phyloP scores from a whole-genome alignment of 2,888 invertebrate species.

The Xylota sylvarum region DNA sequence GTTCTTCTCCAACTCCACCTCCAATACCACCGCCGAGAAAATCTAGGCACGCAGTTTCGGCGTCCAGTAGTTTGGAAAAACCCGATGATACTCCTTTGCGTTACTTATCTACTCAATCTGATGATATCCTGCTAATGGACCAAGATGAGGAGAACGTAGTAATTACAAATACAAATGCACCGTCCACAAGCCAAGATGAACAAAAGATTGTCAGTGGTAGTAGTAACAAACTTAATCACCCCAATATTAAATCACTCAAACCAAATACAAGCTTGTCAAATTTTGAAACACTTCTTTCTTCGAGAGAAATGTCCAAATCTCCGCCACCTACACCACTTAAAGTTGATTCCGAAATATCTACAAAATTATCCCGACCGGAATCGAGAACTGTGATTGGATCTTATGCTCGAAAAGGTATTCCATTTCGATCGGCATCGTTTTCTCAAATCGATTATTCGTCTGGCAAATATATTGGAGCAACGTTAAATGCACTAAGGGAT shows the following conservation, averaged over 20 bases:
- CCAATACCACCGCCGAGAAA: constrained; percentile 87
- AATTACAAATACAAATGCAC: not conserved
- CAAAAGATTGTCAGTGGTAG: constrained; percentile 34
- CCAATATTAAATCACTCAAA: constrained; percentile 78
- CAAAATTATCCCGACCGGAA: constrained; percentile 86
- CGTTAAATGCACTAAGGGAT: constrained; percentile 83
- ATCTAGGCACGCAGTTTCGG: constrained; percentile 83
- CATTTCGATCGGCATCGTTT: constrained; percentile 94
- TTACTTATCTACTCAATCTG: constrained; percentile 72
- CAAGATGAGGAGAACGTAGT: constrained; percentile 78
- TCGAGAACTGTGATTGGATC: constrained; percentile 87
- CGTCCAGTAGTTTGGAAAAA: constrained; percentile 85
- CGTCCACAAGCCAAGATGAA: not conserved
- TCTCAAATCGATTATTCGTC: constrained; percentile 92
- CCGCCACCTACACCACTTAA: constrained; percentile 77
- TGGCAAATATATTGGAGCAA: constrained; percentile 86
- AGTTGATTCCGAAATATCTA: constrained; percentile 80
- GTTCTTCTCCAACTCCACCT: constrained; percentile 86
- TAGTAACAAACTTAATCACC: constrained; percentile 68
- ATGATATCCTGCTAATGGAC: constrained; percentile 80
- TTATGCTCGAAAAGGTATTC: constrained; percentile 88
- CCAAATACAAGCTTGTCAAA: constrained; percentile 83
- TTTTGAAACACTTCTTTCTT: constrained; percentile 81
- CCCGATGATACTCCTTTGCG: constrained; percentile 73
- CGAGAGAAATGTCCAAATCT: constrained; percentile 81